These are phyloP conservation scores for Drosophila emarginata DNA, from an alignment of 2,888 invertebrate species.

Conservation along the genomic window DNA sequence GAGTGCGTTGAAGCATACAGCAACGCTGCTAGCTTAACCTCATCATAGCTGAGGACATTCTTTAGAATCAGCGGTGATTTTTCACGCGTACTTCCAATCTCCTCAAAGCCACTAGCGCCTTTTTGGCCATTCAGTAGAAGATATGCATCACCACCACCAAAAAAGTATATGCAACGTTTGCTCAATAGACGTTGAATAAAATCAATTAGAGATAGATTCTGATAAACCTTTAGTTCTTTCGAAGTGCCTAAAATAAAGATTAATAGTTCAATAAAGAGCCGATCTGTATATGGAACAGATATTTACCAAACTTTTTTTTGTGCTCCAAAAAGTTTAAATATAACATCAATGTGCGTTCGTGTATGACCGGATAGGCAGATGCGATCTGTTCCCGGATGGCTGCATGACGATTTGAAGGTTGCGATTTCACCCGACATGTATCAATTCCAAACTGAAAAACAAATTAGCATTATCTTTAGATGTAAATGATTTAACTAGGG, in stretches of 20 bases:
- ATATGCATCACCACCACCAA: constrained; percentile 80
- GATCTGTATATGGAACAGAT: background rate
- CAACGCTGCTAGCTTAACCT: constrained; percentile 84
- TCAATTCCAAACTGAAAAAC: constrained; percentile 74
- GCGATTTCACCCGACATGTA: constrained; percentile 75
- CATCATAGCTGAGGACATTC: constrained; percentile 85
- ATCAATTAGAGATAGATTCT: constrained; percentile 81
- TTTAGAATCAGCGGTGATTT: constrained; percentile 82
- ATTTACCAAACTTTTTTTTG: constrained; percentile 82
- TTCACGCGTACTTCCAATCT: constrained; percentile 83
- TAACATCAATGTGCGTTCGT: constrained; percentile 86
- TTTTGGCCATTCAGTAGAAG: constrained; percentile 80
- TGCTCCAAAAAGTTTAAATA: constrained; percentile 86
- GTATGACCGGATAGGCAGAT: constrained; percentile 87
- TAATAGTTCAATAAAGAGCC: background rate
- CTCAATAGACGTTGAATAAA: constrained; percentile 84
- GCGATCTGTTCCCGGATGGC: constrained; percentile 79
- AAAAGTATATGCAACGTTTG: constrained; percentile 84
- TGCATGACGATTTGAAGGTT: constrained; percentile 67
- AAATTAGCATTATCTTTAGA: background rate
- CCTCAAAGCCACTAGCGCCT: constrained; percentile 83
- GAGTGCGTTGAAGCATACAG: constrained; percentile 84
- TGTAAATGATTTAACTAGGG: background rate
- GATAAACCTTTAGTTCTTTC: constrained; percentile 82
- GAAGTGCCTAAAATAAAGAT: constrained; percentile 62